Conservation (phyloP, 2,888 invertebrate species). For the Leptinotarsa haldemani region DNA sequence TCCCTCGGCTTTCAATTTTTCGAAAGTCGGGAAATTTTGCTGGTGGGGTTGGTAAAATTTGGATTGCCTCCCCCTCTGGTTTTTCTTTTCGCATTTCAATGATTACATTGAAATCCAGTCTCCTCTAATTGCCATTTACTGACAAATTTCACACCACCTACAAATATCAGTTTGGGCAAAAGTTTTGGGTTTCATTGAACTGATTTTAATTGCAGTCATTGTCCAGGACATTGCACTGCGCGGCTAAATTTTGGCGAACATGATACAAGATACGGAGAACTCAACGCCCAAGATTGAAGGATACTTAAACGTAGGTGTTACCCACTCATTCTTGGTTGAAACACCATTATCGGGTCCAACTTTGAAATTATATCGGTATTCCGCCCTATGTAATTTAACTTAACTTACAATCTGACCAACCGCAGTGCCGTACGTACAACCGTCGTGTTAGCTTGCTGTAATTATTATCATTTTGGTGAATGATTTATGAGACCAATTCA, state of each 20-base stretch:
- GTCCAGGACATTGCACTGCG: neutral
- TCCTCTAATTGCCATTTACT: no score
- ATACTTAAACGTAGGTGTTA: constrained; percentile 15
- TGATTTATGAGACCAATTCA: no score
- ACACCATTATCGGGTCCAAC: constrained; percentile 10
- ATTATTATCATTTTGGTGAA: no score
- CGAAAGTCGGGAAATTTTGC: no score
- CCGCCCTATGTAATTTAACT: constrained; percentile 5
- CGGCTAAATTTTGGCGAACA: neutral
- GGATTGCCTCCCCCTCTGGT: no score
- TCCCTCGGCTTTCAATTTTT: no score
- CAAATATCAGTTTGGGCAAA: neutral
- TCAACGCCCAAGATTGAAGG: neutral
- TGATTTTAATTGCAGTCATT: neutral
- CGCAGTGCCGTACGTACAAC: constrained; percentile 5
- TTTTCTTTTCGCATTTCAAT: no score
- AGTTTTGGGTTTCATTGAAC: neutral
- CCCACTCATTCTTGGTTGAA: constrained; percentile 1
- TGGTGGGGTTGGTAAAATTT: no score
- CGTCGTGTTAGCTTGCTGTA: neutral
- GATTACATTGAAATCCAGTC: no score
- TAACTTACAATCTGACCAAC: neutral
- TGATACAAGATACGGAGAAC: neutral
- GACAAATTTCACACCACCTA: neutral
- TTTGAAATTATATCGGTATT: constrained; percentile 1